Evolutionary conservation across 2,888 invertebrate species (phyloP).

Genomic region (Agapostemon virescens): DNA sequence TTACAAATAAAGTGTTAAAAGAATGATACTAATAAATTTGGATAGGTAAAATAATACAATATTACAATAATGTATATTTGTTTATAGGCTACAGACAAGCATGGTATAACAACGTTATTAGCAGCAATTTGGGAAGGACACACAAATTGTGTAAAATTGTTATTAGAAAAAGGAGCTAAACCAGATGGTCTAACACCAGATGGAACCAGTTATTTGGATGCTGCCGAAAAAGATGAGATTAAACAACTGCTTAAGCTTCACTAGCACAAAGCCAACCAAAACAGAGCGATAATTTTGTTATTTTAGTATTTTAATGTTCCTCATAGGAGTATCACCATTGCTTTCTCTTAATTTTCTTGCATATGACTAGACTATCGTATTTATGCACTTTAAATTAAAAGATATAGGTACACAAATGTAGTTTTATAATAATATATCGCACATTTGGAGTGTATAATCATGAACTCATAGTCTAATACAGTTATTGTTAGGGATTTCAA

Average conservation of each 20-base stretch:
- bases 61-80: neutral
- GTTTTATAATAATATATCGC: constrained; percentile 69
- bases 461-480: constrained; percentile 56
- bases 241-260: constrained; percentile 86
- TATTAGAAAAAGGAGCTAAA: constrained; percentile 90
- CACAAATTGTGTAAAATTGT: constrained; percentile 92
- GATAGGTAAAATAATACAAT: neutral
- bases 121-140: constrained; percentile 99
- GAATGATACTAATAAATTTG: neutral
- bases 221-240: constrained; percentile 95
- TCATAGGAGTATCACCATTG: constrained; percentile 74
- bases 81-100: constrained; percentile 92
- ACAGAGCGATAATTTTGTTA: constrained; percentile 74
- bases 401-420: constrained; percentile 62
- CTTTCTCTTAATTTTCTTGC: constrained; percentile 73
- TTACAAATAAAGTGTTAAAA: neutral
- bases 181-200: constrained; percentile 89
- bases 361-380: constrained; percentile 68
- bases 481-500: constrained; percentile 53
- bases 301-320: constrained; percentile 77
- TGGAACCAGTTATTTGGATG: constrained; percentile 92
- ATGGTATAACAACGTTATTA: constrained; percentile 95
- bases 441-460: constrained; percentile 59
- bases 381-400: constrained; percentile 69
- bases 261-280: constrained; percentile 75